Base-by-base conservation (phyloP, 2,797 vertebrate genomes). In the Melanotaenia boesemani region DNA sequence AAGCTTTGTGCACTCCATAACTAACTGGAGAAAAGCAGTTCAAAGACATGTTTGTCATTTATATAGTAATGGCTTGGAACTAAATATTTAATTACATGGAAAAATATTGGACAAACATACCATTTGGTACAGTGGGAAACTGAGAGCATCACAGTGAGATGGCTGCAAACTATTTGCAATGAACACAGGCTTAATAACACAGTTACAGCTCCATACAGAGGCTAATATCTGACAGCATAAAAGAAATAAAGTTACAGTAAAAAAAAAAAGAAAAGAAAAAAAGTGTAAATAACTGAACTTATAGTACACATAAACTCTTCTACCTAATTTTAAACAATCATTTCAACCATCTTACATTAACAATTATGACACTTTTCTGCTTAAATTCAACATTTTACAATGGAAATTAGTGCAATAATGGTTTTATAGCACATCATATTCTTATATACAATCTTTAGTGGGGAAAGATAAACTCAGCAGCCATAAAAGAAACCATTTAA, bases 41-140 rank as follows among this genome's bases (percentile, higher is more conserved):
- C 46, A 48, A 18, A 20, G 18, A 48, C 6, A n/a, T 2, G 20
- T 48, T 48, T 13, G 54, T 28, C 54, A 56, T 56, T 30, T 30
- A 36, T 36, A 36, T 1, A 36, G 24, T 36, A 59, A 57, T 48
- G n/a, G 13, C 57, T 48, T 2, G 24, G 28, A 34, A 68, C 16
- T 10, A 50, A 26, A 75, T 20, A 28, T 61, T 6, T 28, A 32
- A 32, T 63, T 57, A 16, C 22, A 72, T 48, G 7, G 58, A 72
- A 48, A 61, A 70, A 66, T 60, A 67, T 20, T 77, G 32, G 5
- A 18, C 1, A 16, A 16, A 56, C 15, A 55, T 15, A 6, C 5
- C 22, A 28, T 56, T 30, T 30, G 16, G 20, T 48, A 20, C 46
- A n/a, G 20, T n/a, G 46, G 20, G 15, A 30, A 56, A 30, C 5